phyloP scores from a whole-genome alignment of 2,113 vertebrate genomes.

The Osmerus eperlanus region DNA sequence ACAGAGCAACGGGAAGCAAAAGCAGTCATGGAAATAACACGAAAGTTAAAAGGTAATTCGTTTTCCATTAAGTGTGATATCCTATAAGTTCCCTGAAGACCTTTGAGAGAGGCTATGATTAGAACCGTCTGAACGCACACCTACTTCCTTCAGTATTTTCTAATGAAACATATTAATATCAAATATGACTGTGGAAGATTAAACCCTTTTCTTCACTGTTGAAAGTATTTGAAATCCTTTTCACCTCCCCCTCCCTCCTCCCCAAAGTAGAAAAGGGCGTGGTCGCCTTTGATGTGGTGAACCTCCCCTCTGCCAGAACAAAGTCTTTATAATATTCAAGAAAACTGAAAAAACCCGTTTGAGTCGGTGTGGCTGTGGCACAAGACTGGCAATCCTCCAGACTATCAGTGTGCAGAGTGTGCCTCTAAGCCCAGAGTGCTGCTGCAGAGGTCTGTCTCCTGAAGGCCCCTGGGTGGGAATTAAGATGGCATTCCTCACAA shows the following conservation, averaged over 20 bases:
- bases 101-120: constrained; percentile 50
- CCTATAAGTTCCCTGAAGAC: constrained; percentile 54
- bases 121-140: constrained; percentile 29
- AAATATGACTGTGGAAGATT: constrained; percentile 45
- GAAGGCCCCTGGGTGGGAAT: not conserved
- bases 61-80: constrained; percentile 63
- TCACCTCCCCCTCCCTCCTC: not conserved
- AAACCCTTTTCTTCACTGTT: constrained; percentile 22
- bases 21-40: constrained; percentile 40
- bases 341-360: not conserved
- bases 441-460: not conserved
- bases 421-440: not conserved
- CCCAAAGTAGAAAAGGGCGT: constrained; percentile 11
- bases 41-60: constrained; percentile 62
- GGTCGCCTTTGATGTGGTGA: constrained; percentile 36
- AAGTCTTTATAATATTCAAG: not conserved
- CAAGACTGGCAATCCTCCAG: no score
- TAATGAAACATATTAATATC: constrained; percentile 46
- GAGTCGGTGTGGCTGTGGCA: no score
- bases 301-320: not conserved
- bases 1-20: constrained; percentile 21
- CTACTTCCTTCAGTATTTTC: constrained; percentile 43
- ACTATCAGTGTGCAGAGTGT: not conserved
- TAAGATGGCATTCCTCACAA: not conserved
- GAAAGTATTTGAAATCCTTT: constrained; percentile 22